Evolutionary conservation across 2,113 vertebrate species (phyloP).

Genomic region (Nothobranchius furzeri): DNA sequence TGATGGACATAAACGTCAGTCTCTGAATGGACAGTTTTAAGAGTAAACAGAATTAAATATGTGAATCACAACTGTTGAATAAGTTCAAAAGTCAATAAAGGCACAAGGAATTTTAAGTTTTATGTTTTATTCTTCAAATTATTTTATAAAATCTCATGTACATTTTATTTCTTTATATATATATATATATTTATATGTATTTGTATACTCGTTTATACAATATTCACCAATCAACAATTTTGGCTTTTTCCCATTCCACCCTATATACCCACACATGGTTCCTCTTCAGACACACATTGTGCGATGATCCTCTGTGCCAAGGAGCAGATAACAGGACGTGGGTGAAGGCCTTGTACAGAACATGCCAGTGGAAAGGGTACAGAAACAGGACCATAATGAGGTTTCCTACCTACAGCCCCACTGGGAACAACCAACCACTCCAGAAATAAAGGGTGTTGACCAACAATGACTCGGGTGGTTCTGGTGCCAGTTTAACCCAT

Average conservation of each 20-base stretch:
- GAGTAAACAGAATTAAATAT: no score
- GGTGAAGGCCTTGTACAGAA: conserved; percentile 58
- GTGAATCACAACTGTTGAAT: no score
- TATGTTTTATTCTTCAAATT: conserved; percentile 80
- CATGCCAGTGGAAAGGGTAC: conserved; percentile 57
- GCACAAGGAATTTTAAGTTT: conserved; percentile 23
- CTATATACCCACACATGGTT: conserved; percentile 52
- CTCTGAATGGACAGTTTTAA: no score
- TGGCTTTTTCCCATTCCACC: conserved; percentile 65
- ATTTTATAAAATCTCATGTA: conserved; percentile 82
- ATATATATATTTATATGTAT: conserved; percentile 37
- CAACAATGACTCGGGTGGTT: conserved; percentile 52
- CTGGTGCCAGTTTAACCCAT: conserved; percentile 48
- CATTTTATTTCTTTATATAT: conserved; percentile 32
- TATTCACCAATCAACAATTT: conserved; percentile 69
- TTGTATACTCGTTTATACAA: conserved; percentile 39
- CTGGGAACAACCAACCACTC: conserved; percentile 52
- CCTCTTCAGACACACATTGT: conserved; percentile 68
- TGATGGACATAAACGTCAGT: no score
- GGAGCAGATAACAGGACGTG: conserved; percentile 18
- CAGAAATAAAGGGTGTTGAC: conserved; percentile 59
- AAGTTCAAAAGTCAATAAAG: neutral
- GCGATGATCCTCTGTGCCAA: conserved; percentile 66
- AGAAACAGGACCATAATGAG: conserved; percentile 25
- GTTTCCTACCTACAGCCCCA: conserved; percentile 54